Percentiles rank a stretch among this genome's conserved stretches.
phyloP scores from a whole-genome alignment of 2,888 invertebrate species.

The Pantelozetes paolii region DNA sequence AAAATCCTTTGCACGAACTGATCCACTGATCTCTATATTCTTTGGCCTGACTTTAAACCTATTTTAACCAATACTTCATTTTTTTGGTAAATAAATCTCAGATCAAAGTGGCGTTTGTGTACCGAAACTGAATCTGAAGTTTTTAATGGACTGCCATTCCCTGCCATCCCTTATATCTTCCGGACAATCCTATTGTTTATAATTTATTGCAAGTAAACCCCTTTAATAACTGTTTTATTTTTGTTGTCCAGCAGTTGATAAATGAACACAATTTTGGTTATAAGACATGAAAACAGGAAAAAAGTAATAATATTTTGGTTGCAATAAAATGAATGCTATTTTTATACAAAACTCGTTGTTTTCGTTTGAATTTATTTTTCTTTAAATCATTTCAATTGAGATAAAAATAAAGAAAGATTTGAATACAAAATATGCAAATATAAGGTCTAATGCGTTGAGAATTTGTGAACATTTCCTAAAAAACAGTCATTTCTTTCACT shows the following conservation, averaged over 20 bases:
- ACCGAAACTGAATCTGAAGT: not conserved
- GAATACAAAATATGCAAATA: constrained; percentile 22
- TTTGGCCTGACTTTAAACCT: constrained; percentile 15
- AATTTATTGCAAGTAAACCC: not conserved
- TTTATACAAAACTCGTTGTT: not conserved
- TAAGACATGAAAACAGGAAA: no score
- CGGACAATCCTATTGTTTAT: not conserved
- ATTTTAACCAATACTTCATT: constrained; percentile 3
- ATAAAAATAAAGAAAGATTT: not conserved
- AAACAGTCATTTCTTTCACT: no score
- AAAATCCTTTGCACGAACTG: constrained; percentile 20
- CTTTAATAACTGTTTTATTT: not conserved
- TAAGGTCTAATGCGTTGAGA: not conserved
- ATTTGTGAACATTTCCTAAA: not conserved
- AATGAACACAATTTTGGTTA: no score
- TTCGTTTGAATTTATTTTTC: not conserved
- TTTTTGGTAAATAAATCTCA: constrained; percentile 3
- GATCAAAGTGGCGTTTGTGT: not conserved
- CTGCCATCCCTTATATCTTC: not conserved
- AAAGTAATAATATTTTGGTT: no score
- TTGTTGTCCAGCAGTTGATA: no score
- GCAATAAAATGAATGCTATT: not conserved
- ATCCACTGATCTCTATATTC: constrained; percentile 6
- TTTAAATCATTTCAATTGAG: constrained; percentile 12
- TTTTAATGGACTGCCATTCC: not conserved